Percentiles rank a stretch among this genome's conserved stretches.
These are phyloP conservation scores for Pelmatolapia mariae DNA, from an alignment of 2,113 vertebrate species.

Conservation along the genomic window DNA sequence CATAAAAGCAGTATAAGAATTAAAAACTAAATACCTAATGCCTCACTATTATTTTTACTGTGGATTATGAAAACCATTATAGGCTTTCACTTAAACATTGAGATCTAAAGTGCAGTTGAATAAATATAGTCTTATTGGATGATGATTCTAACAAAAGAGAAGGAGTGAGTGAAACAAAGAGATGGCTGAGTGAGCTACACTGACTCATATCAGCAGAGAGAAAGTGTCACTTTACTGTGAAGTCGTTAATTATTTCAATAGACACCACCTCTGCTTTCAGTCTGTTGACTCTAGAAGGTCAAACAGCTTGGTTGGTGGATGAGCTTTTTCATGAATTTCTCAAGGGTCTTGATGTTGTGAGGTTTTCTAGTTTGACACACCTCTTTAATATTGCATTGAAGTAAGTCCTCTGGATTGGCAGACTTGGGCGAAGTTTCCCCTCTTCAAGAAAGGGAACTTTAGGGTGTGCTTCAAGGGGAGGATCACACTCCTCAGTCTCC, in stretches of 20 bases:
- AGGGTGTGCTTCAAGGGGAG: not conserved
- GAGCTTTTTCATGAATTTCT: not conserved
- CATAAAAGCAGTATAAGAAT: not conserved
- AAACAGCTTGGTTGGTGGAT: not conserved
- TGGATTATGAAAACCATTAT: not conserved
- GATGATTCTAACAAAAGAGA: not conserved
- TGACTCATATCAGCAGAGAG: fast-evolving
- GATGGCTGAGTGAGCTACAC: not conserved
- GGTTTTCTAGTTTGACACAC: not conserved
- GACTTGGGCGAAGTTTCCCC: not conserved
- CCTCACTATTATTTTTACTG: not conserved
- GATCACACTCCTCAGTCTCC: not conserved
- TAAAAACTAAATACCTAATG: not conserved
- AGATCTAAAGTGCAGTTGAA: not conserved
- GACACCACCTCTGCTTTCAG: not conserved
- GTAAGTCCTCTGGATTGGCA: not conserved
- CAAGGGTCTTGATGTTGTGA: not conserved
- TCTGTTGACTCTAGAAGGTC: not conserved
- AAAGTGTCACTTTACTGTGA: not conserved
- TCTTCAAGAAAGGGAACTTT: not conserved
- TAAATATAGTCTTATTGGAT: not conserved
- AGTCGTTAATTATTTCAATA: not conserved
- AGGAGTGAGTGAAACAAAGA: not conserved
- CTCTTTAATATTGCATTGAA: not conserved
- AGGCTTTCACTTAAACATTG: not conserved